phyloP scores from a whole-genome alignment of 2,113 vertebrate species.

The Patagioenas fasciata region DNA sequence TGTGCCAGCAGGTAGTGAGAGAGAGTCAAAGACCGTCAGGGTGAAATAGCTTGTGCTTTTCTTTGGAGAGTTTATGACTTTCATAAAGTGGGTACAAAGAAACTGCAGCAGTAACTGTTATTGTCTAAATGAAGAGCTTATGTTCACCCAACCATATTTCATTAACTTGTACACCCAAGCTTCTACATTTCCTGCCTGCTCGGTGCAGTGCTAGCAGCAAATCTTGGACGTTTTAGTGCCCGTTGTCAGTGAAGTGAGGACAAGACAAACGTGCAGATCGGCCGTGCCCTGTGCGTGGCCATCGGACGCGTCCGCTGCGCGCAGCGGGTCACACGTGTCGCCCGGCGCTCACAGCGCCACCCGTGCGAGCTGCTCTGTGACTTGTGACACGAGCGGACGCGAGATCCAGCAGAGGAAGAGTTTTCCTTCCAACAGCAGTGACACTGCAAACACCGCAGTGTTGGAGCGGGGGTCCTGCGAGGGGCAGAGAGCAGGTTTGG shows the following conservation, averaged over 20 bases:
- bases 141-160: constrained; percentile 69
- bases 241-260: background rate
- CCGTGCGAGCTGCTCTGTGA: rapidly evolving
- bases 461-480: background rate
- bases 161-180: constrained; percentile 64
- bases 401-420: background rate
- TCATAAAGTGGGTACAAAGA: constrained; percentile 65
- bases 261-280: background rate
- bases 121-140: constrained; percentile 69
- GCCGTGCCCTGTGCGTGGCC: rapidly evolving
- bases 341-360: rapidly evolving
- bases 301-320: rapidly evolving
- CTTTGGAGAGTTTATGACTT: constrained; percentile 69
- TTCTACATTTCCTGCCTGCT: constrained; percentile 54
- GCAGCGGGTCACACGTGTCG: background rate
- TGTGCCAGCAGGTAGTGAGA: constrained; percentile 68
- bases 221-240: constrained; percentile 23
- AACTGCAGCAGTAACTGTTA: constrained; percentile 39
- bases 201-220: background rate
- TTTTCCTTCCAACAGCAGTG: background rate
- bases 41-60: constrained; percentile 44
- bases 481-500: background rate
- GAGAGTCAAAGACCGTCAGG: constrained; percentile 56
- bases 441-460: background rate
- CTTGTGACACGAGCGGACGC: rapidly evolving